A percentile compares a stretch with the other conserved stretches of the same genome.
Evolutionary conservation across 2,797 vertebrate species (phyloP).

Genomic region (Fringilla coelebs): DNA sequence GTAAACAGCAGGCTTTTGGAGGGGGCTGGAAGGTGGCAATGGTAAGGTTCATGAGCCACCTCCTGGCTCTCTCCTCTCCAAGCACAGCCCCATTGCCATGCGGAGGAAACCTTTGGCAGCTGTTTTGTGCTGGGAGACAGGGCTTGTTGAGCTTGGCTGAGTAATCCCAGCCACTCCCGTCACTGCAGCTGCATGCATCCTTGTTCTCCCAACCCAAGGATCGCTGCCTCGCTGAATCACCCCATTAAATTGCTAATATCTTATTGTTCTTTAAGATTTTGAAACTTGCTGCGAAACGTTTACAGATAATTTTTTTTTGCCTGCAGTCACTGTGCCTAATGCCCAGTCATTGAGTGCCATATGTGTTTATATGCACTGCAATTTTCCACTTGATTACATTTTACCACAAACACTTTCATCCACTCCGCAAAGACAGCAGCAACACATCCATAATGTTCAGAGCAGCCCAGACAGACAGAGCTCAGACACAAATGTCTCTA

Average conservation of each 20-base stretch:
- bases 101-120: conserved; percentile 54
- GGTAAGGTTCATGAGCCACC: background rate
- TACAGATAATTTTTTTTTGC: conserved; percentile 77
- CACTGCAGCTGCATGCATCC: conserved; percentile 65
- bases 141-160: conserved; percentile 63
- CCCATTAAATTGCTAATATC: conserved; percentile 79
- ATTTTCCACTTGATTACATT: conserved; percentile 81
- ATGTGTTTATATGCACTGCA: conserved; percentile 80
- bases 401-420: conserved; percentile 76
- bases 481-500: background rate
- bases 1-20: conserved; percentile 37
- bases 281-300: conserved; percentile 77
- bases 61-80: conserved; percentile 19
- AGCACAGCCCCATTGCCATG: conserved; percentile 19
- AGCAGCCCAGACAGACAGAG: conserved; percentile 60
- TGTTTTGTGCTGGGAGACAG: conserved; percentile 30
- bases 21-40: conserved; percentile 12
- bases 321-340: conserved; percentile 79
- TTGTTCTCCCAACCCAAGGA: conserved; percentile 68
- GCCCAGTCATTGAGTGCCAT: conserved; percentile 77
- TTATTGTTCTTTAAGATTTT: conserved; percentile 77
- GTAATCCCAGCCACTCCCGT: conserved; percentile 44
- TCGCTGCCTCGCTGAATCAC: conserved; percentile 72
- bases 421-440: conserved; percentile 71
- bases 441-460: conserved; percentile 69